Evolutionary conservation across 1,140 invertebrate genomes (phyloP).

Genomic region (Trachymyrmex cornetzi): DNA sequence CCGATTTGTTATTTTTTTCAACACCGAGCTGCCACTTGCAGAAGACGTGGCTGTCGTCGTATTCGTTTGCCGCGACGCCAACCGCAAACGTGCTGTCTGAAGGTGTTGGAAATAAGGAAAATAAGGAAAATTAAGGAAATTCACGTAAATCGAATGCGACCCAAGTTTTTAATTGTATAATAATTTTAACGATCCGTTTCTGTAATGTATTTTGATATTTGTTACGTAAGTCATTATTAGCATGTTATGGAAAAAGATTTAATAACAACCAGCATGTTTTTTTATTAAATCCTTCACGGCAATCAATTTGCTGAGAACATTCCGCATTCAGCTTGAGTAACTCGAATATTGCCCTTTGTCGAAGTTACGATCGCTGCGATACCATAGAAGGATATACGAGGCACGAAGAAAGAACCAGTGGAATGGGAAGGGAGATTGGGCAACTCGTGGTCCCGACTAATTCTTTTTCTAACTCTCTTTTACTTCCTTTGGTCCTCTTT

Average conservation of each 20-base stretch:
- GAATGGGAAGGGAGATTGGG: slow-evolving; percentile 57
- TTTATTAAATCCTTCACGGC: slow-evolving; percentile 51
- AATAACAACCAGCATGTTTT: background rate
- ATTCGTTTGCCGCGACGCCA: slow-evolving; percentile 16
- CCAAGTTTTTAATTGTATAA: slow-evolving; percentile 1
- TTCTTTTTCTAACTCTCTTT: slow-evolving; percentile 76
- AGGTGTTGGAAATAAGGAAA: background rate
- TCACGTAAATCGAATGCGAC: background rate
- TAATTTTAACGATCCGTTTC: slow-evolving; percentile 15
- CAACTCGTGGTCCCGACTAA: slow-evolving; percentile 74
- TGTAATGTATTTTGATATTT: background rate
- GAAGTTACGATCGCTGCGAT: slow-evolving; percentile 44
- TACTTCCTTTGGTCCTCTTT: slow-evolving; percentile 68
- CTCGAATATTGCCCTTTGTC: slow-evolving; percentile 61
- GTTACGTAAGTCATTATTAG: background rate
- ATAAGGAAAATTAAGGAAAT: background rate
- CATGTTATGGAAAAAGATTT: slow-evolving; percentile 14
- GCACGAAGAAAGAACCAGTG: slow-evolving; percentile 50
- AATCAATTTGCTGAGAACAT: slow-evolving; percentile 61
- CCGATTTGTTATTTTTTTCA: slow-evolving; percentile 64
- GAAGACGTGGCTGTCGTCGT: slow-evolving; percentile 45
- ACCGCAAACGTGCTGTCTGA: slow-evolving; percentile 15
- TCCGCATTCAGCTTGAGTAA: slow-evolving; percentile 48
- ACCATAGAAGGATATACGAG: slow-evolving; percentile 70
- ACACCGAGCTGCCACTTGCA: slow-evolving; percentile 50